phyloP scores from a whole-genome alignment of 2,888 invertebrate species.

The Spialia ferax region DNA sequence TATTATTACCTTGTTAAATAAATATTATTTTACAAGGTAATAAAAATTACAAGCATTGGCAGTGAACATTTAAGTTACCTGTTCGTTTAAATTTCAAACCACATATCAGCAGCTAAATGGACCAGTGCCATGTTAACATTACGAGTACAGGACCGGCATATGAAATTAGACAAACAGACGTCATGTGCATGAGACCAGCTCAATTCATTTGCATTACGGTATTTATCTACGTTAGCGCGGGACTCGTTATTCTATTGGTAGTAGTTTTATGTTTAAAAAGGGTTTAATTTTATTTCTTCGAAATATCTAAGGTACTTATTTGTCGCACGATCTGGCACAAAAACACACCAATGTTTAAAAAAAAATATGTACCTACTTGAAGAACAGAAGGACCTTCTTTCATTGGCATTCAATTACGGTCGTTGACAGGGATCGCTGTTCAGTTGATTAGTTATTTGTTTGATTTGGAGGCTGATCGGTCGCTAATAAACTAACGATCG shows the following conservation, averaged over 20 bases:
- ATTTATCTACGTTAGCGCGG: neutral
- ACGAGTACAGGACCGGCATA: slow-evolving; percentile 9
- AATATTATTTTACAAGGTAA: too few relatives aligned
- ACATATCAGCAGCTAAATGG: slow-evolving; percentile 2
- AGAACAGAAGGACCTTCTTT: neutral
- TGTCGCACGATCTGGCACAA: neutral
- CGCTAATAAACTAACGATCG: slow-evolving; percentile 69
- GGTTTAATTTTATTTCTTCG: too few relatives aligned
- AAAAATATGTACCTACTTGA: neutral
- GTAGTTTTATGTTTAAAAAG: too few relatives aligned
- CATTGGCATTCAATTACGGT: neutral
- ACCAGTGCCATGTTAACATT: slow-evolving; percentile 14
- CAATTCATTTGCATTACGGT: slow-evolving; percentile 10
- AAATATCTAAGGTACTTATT: too few relatives aligned
- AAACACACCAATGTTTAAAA: neutral
- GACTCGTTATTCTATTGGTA: neutral
- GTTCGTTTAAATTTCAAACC: neutral
- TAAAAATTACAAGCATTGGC: too few relatives aligned
- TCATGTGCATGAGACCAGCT: neutral
- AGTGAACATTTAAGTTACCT: neutral
- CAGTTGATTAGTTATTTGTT: slow-evolving; percentile 68
- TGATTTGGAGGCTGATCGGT: slow-evolving; percentile 67
- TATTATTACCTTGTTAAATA: neutral
- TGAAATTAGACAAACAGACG: slow-evolving; percentile 6
- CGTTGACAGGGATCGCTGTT: slow-evolving; percentile 49